These are phyloP conservation scores for Heteractis magnifica DNA, from an alignment of 92 coral and sea anemone genomes.

Conservation along the genomic window DNA sequence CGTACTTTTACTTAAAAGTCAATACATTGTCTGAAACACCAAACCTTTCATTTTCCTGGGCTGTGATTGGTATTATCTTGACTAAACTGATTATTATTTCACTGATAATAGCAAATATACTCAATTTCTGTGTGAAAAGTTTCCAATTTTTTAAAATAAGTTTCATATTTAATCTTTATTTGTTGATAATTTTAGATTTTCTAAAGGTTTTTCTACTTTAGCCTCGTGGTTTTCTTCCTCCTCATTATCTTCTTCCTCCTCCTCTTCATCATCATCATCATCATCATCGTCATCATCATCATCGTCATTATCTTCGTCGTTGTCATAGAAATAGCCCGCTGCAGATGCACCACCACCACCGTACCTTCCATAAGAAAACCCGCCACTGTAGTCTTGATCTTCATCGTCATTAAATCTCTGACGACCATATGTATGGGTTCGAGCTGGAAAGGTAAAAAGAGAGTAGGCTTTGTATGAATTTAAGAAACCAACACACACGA, in stretches of 20 bases:
- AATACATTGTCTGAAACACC: too few relatives aligned
- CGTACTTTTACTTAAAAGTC: too few relatives aligned
- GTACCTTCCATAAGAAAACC: constrained; percentile 60
- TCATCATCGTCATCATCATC: constrained; percentile 47
- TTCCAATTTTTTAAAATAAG: neutral
- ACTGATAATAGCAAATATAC: too few relatives aligned
- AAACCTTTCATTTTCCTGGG: too few relatives aligned
- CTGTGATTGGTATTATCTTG: too few relatives aligned
- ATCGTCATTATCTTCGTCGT: constrained; percentile 53
- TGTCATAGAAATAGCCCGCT: constrained; percentile 36
- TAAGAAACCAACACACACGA: neutral
- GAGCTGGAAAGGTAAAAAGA: constrained; percentile 48
- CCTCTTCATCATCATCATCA: constrained; percentile 44
- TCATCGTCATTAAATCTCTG: constrained; percentile 61
- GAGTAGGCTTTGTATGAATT: neutral
- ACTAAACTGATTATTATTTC: too few relatives aligned
- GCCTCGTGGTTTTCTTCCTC: constrained; percentile 6
- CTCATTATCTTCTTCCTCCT: constrained; percentile 23
- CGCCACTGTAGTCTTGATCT: constrained; percentile 42
- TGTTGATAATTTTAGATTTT: constrained; percentile 6
- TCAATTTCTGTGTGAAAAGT: neutral
- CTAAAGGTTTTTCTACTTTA: constrained; percentile 14
- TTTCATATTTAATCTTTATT: neutral
- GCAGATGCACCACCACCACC: constrained; percentile 45
- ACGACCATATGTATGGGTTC: constrained; percentile 78